Percentiles rank a stretch among this genome's conserved stretches.
Evolutionary conservation across 2,113 vertebrate species (phyloP).

Genomic region (Coptodon rendalli): DNA sequence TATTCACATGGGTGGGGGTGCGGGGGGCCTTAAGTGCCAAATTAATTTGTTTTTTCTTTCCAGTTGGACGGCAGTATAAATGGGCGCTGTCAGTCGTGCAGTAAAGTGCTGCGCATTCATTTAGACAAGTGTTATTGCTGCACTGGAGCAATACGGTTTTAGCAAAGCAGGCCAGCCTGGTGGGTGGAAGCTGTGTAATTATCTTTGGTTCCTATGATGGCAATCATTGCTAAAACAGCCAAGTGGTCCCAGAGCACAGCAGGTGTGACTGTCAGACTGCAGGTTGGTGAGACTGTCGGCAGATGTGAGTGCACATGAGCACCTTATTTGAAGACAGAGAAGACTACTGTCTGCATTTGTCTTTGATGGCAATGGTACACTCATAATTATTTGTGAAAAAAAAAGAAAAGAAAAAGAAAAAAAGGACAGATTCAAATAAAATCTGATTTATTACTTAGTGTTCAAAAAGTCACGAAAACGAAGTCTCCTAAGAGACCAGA

Average conservation of each 20-base stretch:
- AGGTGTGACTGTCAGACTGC: slow-evolving; percentile 47
- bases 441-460: slow-evolving; percentile 10
- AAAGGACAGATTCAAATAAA: slow-evolving; percentile 29
- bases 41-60: slow-evolving; percentile 85
- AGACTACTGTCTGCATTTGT: not conserved
- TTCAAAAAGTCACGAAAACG: slow-evolving; percentile 2
- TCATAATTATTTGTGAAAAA: not conserved
- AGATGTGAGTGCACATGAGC: not conserved
- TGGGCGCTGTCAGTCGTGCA: slow-evolving; percentile 82
- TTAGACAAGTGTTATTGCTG: slow-evolving; percentile 83
- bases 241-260: slow-evolving; percentile 51
- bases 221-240: slow-evolving; percentile 61
- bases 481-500: not conserved
- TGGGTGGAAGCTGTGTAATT: slow-evolving; percentile 68
- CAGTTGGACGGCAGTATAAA: slow-evolving; percentile 87
- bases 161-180: slow-evolving; percentile 36
- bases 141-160: slow-evolving; percentile 56
- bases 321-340: not conserved
- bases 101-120: slow-evolving; percentile 88
- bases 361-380: not conserved
- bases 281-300: slow-evolving; percentile 11
- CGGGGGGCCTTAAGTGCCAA: slow-evolving; percentile 75
- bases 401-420: fast-evolving
- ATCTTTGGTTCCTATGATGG: slow-evolving; percentile 62
- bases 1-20: slow-evolving; percentile 74